Base-by-base conservation (phyloP, 2,888 invertebrate genomes). In the Pogonocherus hispidulus region DNA sequence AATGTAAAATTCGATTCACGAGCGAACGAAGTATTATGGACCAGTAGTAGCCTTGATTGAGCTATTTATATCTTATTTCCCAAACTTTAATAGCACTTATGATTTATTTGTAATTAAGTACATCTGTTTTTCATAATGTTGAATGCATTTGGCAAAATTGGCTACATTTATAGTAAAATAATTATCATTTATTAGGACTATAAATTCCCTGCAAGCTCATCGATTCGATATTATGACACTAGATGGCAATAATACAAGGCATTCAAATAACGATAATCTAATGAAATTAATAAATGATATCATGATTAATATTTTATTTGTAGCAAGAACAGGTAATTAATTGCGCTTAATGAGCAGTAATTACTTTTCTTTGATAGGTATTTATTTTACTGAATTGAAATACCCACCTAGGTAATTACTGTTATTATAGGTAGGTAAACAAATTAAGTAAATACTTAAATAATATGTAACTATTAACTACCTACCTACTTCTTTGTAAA, bases 171-270 rank as follows among this genome's bases (percentile, higher is more conserved):
- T 54, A 35, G 27, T 54, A 54, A 54, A 54, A 35, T 20, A 19
- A 3, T 1, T 14, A 22, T 14, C 4, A 11, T 22, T 55, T 32
- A 41, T 19, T n/a, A 41, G 47, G n/a, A 46, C 37, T 22, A 63
- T 63, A 63, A 62, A 63, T 51, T 32, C 14, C 14, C 20, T 23
- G 22, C 18, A 44, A 44, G 20, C 23, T 14, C n/a, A 19, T 22
- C 44, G 32, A 63, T 71, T 71, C 41, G 47, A 4, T 11, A 49
- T 22, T 20, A 51, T 19, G 49, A 63, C 71, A 66, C 71, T 59
- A 71, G 71, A 71, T 64, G 71, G 71, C 71, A 71, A 55, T 64
- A 63, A 57, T 19, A 55, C 35, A 35, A 19, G 18, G 19, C n/a
- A 19, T 5, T 19, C 14, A 27, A 27, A 52, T 16, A 22, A 47